A percentile compares a stretch with the other conserved stretches of the same genome.
Conservation (phyloP, 2,888 invertebrate genomes). For the Litoditis marina region DNA sequence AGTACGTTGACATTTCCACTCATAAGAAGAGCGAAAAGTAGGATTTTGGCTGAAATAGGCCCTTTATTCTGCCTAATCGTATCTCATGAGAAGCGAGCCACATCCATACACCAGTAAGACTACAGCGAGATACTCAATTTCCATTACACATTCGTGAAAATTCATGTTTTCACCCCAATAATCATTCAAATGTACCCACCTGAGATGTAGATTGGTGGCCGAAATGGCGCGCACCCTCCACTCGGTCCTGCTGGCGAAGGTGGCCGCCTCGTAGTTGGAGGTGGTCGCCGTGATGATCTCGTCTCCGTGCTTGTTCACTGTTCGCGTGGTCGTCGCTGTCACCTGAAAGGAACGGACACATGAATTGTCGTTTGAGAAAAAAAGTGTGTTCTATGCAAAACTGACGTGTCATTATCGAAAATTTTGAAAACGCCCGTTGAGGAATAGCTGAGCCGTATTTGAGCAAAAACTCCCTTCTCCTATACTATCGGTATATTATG, state of each 20-base stretch:
- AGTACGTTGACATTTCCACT: too few relatives aligned
- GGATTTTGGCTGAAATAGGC: too few relatives aligned
- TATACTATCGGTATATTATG: too few relatives aligned
- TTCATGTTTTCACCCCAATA: too few relatives aligned
- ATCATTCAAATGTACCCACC: constrained; percentile 2
- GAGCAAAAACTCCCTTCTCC: neutral
- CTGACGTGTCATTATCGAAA: neutral
- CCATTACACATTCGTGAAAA: too few relatives aligned
- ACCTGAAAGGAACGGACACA: too few relatives aligned
- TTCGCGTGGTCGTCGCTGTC: constrained; percentile 95
- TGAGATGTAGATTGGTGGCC: constrained; percentile 67
- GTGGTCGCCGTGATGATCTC: constrained; percentile 99
- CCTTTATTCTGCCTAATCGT: too few relatives aligned
- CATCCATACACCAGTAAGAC: too few relatives aligned
- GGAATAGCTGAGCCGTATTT: neutral
- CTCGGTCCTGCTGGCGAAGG: constrained; percentile 93
- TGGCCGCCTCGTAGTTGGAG: constrained; percentile 95
- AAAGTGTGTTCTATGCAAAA: neutral
- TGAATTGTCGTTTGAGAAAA: neutral
- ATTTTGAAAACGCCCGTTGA: neutral
- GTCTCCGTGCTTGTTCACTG: constrained; percentile 98
- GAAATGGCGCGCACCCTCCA: constrained; percentile 94
- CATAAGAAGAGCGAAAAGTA: too few relatives aligned
- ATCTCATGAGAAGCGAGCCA: too few relatives aligned
- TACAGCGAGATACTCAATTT: too few relatives aligned